Evolutionary conservation across 2,797 vertebrate species (phyloP), one percentile per base, ranked within the genome.

Genomic region (Clarias platycephalus): DNA sequence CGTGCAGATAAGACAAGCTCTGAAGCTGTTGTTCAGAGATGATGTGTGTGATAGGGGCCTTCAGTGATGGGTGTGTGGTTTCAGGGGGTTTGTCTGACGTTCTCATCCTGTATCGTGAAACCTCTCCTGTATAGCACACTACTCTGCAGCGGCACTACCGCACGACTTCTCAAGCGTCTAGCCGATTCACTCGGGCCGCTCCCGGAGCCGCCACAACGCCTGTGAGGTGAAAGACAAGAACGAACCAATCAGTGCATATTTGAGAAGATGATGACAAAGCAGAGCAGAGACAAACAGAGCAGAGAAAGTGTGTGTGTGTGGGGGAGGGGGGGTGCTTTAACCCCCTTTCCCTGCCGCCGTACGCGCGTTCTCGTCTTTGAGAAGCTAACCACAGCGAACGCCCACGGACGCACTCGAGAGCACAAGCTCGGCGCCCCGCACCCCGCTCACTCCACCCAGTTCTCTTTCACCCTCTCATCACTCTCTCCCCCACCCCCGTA

Each of bases 11-110:
- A 93, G 93, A 93, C 92, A 92, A 93, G 93, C 92, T 71, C 92
- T 91, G 91, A 87, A 83, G 89, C 89, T 90, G 89, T 90, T 92
- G 92, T 92, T 93, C 82, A 84, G 89, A 80, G 92, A 94, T 93
- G 92, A 77, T 89, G 85, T 88, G 37, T 4, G 86, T 86, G 93
- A 93, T 92, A 91, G 49, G 84, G 87, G 80, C 86, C 87, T 89
- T 77, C 72, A 79, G 85, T 63, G 72, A 85, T 86, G 79, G 85
- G 67, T 82, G 85, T 90, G 90, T 72, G 89, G 90, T 91, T 90
- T 89, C 80, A 40, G 82, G 83, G 82, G 82, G 84, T 83, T 82
- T 83, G 84, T 81, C 86, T 62, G 77, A 70, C 71, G 70, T 71
- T 84, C 84, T 89, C 66, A 81, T 82, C 44, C 77, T 84, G 84